Conservation (phyloP, 2,113 vertebrate species). For the Cettia cetti region DNA sequence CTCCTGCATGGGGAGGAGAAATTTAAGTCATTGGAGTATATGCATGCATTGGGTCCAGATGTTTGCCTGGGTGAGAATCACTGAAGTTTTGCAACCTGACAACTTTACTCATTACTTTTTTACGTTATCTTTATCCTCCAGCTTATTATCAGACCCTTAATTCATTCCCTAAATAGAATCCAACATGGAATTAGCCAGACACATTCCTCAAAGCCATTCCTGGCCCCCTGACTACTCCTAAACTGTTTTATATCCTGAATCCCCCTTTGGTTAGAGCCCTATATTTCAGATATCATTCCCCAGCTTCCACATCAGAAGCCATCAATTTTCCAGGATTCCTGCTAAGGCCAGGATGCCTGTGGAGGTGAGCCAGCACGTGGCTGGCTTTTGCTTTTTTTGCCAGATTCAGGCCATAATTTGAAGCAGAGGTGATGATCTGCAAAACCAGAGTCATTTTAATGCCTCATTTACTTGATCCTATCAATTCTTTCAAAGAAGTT, state of each 20-base stretch:
- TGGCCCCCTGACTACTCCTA: not conserved
- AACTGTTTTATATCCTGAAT: not conserved
- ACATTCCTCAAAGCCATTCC: not conserved
- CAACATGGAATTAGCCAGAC: not conserved
- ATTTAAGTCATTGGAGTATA: not conserved
- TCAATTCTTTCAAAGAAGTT: not conserved
- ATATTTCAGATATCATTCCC: not conserved
- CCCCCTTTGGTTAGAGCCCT: not conserved
- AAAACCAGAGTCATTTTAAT: not conserved
- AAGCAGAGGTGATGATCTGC: not conserved
- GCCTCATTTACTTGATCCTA: not conserved
- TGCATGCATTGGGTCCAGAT: not conserved
- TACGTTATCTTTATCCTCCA: not conserved
- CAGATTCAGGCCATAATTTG: not conserved
- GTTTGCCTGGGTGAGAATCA: not conserved
- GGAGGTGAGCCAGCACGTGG: not conserved
- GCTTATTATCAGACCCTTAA: not conserved
- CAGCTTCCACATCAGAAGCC: not conserved
- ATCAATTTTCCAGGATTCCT: not conserved
- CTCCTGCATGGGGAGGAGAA: not conserved
- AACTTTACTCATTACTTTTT: not conserved
- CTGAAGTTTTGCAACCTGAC: not conserved
- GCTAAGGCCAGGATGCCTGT: not conserved
- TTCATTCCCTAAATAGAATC: not conserved
- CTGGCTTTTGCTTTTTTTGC: not conserved